Base-by-base conservation (phyloP, 2,797 vertebrate species). In the Girardinus metallicus region DNA sequence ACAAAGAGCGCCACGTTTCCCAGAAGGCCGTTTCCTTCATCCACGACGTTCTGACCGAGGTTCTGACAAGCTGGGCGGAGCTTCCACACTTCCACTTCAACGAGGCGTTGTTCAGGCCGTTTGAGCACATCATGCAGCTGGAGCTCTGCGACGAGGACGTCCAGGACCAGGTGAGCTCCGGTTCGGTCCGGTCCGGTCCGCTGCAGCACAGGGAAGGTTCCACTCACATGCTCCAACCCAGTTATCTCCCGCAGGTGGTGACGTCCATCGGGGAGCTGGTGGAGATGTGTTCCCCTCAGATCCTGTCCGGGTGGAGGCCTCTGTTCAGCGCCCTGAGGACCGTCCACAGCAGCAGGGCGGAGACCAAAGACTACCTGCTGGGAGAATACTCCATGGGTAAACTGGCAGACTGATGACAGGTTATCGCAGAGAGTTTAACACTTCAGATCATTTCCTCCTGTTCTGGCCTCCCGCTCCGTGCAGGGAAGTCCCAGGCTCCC, bases 1-100 rank as follows among this genome's bases (percentile, higher is more conserved):
- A 99, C 79, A 98, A 97, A 84, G 98, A 99, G 88, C 97, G 98
- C 1, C 97, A 97, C 0, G 97, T 99, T 4, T 99, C 98, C 89
- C 98, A 97, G 94, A 99, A 99, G 90, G 98, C 98, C 0, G 98
- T 99, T 11, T 98, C 98, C 64, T 99, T 99, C 93, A 97, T 99
- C 94, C 98, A 99, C 0, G 98, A 99, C 0, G 97, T 99, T 16
- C 96, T 99, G 85, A 97, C 97, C 0, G 98, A 99, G 93, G 97
- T 99, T 43, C 95, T 99, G 92, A 96, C 93, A 0, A 97, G 96
- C 95, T 98, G 98, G 98, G 96, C 93, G 0, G 98, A 99, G 91
- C 97, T 96, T 0, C 96, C 97, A 0, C 97, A 99, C 91, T 99
- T 99, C 80, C 98, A 98, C 93, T 98, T 99, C 46, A 99, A 98